Evolutionary conservation across 2,113 vertebrate genomes (phyloP), one percentile per base, ranked within the genome.

Genomic region (Tympanuchus pallidicinctus): DNA sequence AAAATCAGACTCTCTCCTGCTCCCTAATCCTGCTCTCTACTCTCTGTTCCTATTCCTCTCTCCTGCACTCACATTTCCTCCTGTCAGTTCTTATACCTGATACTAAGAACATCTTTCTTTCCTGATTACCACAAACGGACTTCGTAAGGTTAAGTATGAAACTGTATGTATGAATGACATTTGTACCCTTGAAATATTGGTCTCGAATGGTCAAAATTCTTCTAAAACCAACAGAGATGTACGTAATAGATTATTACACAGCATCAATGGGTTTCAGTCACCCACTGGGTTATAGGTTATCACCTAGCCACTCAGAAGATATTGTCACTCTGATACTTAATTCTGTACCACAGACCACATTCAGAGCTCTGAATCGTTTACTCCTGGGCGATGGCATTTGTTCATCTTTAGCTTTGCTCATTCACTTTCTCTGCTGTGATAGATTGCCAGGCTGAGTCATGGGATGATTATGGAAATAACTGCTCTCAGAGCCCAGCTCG

Each of bases 381-480:
- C 27, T 38, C 40, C 28, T 38, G 10, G 40, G 27, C 45, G 50
- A 3, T 28, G 42, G 20, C 48, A 57, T 70, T 78, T 79, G 67
- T 45, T 79, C 48, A 40, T 65, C 45, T 71, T 3, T 28, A 57
- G 54, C 42, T 93, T 75, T 77, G 28, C 67, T 80, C 42, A 61
- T 84, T 72, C 76, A 48, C 42, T 83, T 90, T 75, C 77, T 89
- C 64, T 91, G 64, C 73, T 56, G 52, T 56, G 14, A 83, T 64
- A 98, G 98, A 83, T 93, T 79, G 92, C 95, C 5, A 96, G 92
- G 17, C 91, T 88, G 25, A 98, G 98, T 83, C 96, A 97, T 7
- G 82, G 95, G 56, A 93, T 98, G 95, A 97, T 98, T 92, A 64
- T 97, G 95, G 97, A 98, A 96, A 94, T 98, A 94, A 98, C 97